Conservation (phyloP, 2,888 invertebrate species). For the Morpho deidamia region DNA sequence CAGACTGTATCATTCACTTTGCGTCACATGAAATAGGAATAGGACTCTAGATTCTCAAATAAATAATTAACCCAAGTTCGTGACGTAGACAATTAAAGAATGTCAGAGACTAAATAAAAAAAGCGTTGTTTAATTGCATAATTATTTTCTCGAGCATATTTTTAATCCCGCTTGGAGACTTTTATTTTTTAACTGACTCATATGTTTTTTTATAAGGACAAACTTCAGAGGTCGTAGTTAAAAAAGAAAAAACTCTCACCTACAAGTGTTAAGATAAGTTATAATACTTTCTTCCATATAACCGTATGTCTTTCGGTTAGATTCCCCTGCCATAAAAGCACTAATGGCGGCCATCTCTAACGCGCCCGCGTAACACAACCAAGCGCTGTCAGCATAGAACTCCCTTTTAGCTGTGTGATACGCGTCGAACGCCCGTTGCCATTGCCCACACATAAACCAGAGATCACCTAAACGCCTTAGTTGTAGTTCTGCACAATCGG, state of each 20-base stretch:
- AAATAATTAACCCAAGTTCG: no score
- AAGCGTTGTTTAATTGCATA: no score
- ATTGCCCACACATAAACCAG: slow-evolving; percentile 97
- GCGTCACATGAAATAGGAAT: no score
- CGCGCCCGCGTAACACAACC: slow-evolving; percentile 98
- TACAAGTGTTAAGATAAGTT: slow-evolving; percentile 94
- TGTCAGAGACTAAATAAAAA: no score
- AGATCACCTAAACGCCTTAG: slow-evolving; percentile 95
- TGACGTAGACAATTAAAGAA: no score
- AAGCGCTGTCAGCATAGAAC: slow-evolving; percentile 97
- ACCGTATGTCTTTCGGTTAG: slow-evolving; percentile 86
- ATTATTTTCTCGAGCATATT: no score
- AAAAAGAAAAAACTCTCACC: slow-evolving; percentile 64
- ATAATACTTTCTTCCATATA: slow-evolving; percentile 97
- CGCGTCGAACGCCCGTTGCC: slow-evolving; percentile 93
- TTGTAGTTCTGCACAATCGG: slow-evolving; percentile 94
- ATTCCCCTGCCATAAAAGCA: slow-evolving; percentile 92
- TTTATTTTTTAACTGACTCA: no score
- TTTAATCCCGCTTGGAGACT: no score
- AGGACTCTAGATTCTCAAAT: no score
- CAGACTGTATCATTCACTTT: no score
- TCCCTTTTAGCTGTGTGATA: slow-evolving; percentile 99
- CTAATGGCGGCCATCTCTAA: slow-evolving; percentile 97
- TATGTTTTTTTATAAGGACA: no score
- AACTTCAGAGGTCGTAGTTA: background rate